Base-by-base conservation (phyloP, 1,140 invertebrate genomes). In the Microvelia longipes region DNA sequence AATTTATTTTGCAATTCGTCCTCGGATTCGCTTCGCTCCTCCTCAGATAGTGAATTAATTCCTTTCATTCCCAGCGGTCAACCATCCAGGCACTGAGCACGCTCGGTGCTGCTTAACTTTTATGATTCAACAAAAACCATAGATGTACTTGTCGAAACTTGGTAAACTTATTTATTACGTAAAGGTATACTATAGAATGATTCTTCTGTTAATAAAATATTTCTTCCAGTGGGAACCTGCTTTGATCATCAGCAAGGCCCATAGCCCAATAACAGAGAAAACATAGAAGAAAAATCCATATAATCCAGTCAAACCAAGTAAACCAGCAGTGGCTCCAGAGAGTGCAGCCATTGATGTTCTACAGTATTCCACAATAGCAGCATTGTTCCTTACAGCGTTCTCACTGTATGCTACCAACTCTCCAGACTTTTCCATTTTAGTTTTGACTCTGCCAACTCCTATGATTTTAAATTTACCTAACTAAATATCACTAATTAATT, bases 261-360 rank as follows among this genome's bases (percentile, higher is more conserved):
- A 97, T 67, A 97, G 82, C 63, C 88, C 85, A 50, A 95, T 80
- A 0, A 94, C 91, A n/a, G 91, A 87, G 75, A 96, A 84, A 25
- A 97, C 86, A 77, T 96, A 98, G 80, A 98, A 98, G 64, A 87
- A 85, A 80, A 97, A 97, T 29, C 95, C 95, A 77, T 93, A 88
- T 24, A 97, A 82, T 30, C 91, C 89, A 13, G 94, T 97, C 2
- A 98, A 80, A n/a, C 95, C 95, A 61, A 98, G 82, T 61, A 98
- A 86, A 81, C 92, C 95, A 75, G 94, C 94, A 70, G 93, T 93
- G 73, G 90, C 89, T 28, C 94, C 94, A 5, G 93, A 92, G 27
- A 97, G 82, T 1, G 93, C 94, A 71, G 94, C 91, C 88, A 96
- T 94, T 0, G 94, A 97, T 69, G 94, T 98, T 74, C 92, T 85